Evolutionary conservation across 2,797 vertebrate genomes (phyloP).

Genomic region (Premnoplex brunnescens): DNA sequence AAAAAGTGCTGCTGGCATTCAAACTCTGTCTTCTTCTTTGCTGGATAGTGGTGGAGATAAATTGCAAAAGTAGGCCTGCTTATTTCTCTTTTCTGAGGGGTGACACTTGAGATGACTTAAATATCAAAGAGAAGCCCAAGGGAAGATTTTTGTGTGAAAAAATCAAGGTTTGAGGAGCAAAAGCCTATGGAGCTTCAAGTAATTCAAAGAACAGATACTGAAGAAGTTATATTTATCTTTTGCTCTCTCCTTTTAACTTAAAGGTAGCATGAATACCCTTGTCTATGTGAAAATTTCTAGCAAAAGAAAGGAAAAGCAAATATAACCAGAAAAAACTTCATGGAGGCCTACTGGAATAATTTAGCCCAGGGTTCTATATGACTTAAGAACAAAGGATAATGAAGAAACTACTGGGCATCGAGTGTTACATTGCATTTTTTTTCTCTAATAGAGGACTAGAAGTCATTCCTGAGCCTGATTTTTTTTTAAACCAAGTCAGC

Average conservation of each 20-base stretch:
- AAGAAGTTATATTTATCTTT: background rate
- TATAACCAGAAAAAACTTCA: background rate
- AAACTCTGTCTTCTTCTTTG: background rate
- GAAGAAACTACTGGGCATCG: background rate
- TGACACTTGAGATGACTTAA: background rate
- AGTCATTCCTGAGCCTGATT: background rate
- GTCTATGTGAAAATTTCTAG: background rate
- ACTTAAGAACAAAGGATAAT: background rate
- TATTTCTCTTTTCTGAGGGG: background rate
- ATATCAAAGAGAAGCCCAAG: background rate
- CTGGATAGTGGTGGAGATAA: background rate
- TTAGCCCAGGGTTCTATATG: background rate
- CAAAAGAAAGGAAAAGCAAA: background rate
- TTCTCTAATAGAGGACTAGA: background rate
- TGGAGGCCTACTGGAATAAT: background rate
- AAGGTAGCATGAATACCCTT: background rate
- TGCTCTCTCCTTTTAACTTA: background rate
- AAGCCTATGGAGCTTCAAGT: background rate
- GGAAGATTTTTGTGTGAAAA: background rate
- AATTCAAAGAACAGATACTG: background rate
- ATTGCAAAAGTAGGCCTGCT: background rate
- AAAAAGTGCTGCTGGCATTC: background rate
- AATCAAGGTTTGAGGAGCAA: background rate
- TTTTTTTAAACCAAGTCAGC: background rate
- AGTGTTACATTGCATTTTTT: background rate